Conservation (phyloP, 2,113 vertebrate species). For the cattle (Bos taurus) region ARS-UCD2.0 NC_037346.1:10257501-10258000, state of each 20-base stretch:
- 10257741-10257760: neutral
- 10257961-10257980: neutral
- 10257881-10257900: neutral
- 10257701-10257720: neutral
- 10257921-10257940: neutral
- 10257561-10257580: neutral
- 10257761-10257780: neutral
- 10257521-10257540: neutral
- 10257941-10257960: neutral
- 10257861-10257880: neutral
- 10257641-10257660: neutral
- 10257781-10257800: neutral
- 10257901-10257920: neutral
- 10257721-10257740: neutral
- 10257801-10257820: neutral
- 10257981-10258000: neutral
- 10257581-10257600: neutral
- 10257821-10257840: neutral
- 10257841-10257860: neutral
- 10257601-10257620: neutral
- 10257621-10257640: neutral
- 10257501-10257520: neutral
- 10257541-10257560: neutral
- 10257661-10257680: neutral
- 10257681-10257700: neutral